These are phyloP conservation scores for Camptogramma bilineatum DNA, from an alignment of 2,888 invertebrate species.

Conservation along the genomic window DNA sequence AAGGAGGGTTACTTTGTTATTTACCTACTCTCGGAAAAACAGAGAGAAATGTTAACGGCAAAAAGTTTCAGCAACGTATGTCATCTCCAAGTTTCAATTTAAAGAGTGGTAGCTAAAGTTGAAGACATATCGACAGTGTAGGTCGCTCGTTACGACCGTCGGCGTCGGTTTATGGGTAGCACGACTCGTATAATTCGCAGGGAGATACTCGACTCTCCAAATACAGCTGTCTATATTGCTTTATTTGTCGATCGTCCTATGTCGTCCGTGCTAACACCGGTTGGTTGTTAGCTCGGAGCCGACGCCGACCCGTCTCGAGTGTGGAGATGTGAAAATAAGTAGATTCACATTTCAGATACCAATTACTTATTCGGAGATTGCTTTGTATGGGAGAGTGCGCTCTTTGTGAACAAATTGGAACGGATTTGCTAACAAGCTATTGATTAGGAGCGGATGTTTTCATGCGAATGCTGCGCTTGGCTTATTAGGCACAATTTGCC, in stretches of 20 bases:
- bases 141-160: slow-evolving; percentile 23
- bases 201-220: slow-evolving; percentile 51
- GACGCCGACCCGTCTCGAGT: slow-evolving; percentile 31
- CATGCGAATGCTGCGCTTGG: slow-evolving; percentile 16
- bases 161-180: slow-evolving; percentile 46
- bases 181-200: slow-evolving; percentile 47
- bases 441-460: slow-evolving; percentile 30
- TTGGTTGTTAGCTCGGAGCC: slow-evolving; percentile 28
- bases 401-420: slow-evolving; percentile 28
- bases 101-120: slow-evolving; percentile 16
- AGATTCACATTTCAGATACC: slow-evolving; percentile 37
- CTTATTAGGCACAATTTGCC: too few relatives aligned
- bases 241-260: slow-evolving; percentile 53
- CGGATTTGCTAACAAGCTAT: slow-evolving; percentile 26
- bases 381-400: slow-evolving; percentile 26
- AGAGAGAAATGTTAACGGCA: neutral
- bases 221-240: slow-evolving; percentile 57
- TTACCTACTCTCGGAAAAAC: neutral
- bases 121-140: slow-evolving; percentile 18
- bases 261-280: slow-evolving; percentile 47
- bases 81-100: slow-evolving; percentile 19
- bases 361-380: slow-evolving; percentile 42
- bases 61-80: slow-evolving; percentile 1
- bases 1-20: too few relatives aligned
- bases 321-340: slow-evolving; percentile 34